Evolutionary conservation across 1,140 invertebrate genomes (phyloP).

Genomic region (roundworm (Caenorhabditis elegans)): DNA sequence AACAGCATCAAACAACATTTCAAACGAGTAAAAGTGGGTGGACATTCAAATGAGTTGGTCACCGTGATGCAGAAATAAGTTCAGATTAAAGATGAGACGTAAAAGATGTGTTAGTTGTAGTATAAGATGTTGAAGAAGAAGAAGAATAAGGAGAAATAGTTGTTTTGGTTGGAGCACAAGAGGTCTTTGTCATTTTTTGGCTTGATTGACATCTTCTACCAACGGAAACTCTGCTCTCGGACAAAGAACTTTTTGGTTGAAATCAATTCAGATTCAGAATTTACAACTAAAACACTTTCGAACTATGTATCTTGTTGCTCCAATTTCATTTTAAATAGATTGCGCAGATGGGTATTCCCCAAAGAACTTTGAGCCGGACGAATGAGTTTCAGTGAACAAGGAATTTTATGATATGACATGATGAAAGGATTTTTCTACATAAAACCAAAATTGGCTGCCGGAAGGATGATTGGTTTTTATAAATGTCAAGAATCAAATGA

Average conservation of each 20-base stretch:
- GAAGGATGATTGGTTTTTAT: too few species aligned
- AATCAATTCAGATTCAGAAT: not conserved
- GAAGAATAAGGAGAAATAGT: not conserved
- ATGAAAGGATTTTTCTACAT: too few species aligned
- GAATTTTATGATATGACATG: not conserved
- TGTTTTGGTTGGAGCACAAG: not conserved
- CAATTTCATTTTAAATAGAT: not conserved
- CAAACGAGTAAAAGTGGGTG: not conserved
- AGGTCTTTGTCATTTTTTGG: not conserved
- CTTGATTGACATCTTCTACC: constrained; percentile 3
- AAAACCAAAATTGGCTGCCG: too few species aligned
- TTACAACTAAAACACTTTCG: not conserved
- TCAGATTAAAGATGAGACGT: not conserved
- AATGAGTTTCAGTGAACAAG: not conserved
- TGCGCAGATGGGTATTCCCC: constrained; percentile 1
- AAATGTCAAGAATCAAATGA: not conserved
- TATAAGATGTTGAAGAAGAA: not conserved
- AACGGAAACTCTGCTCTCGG: not conserved
- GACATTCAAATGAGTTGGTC: constrained; percentile 4
- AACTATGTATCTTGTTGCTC: not conserved
- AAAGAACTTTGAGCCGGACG: constrained; percentile 3
- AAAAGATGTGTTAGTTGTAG: not conserved
- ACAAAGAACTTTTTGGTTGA: not conserved
- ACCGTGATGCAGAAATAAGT: not conserved
- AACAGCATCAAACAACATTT: constrained; percentile 1